Percentiles rank a stretch among this genome's conserved stretches.
phyloP scores from a whole-genome alignment of 2,113 vertebrate genomes.

The Neopipo cinnamomea region DNA sequence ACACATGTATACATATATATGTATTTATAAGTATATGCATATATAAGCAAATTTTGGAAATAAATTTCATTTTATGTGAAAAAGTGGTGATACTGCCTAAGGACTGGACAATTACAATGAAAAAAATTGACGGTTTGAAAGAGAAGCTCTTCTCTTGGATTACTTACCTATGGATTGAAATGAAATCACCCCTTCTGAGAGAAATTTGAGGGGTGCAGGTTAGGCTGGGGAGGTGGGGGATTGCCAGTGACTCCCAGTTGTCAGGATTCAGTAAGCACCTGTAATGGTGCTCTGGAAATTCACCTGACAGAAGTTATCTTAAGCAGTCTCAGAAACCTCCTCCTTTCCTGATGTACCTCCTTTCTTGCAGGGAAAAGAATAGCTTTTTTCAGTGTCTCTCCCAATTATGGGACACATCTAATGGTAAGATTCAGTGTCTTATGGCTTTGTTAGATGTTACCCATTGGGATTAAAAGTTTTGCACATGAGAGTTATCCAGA shows the following conservation, averaged over 20 bases:
- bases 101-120: neutral
- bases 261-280: neutral
- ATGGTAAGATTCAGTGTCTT: neutral
- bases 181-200: neutral
- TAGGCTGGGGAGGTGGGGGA: neutral
- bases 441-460: neutral
- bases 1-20: too few species aligned
- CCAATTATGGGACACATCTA: rapidly evolving
- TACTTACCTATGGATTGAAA: neutral
- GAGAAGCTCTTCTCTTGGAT: neutral
- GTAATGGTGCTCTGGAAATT: neutral
- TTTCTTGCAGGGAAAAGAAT: neutral
- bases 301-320: neutral
- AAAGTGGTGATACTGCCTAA: neutral
- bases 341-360: rapidly evolving
- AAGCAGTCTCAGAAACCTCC: neutral
- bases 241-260: neutral
- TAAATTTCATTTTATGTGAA: neutral
- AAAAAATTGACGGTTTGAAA: neutral
- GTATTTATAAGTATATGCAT: neutral
- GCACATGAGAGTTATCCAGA: neutral
- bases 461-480: neutral
- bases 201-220: neutral
- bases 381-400: neutral
- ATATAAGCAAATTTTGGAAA: neutral